These are phyloP conservation scores for Alcedo atthis DNA, from an alignment of 2,797 vertebrate genomes.

Conservation along the genomic window DNA sequence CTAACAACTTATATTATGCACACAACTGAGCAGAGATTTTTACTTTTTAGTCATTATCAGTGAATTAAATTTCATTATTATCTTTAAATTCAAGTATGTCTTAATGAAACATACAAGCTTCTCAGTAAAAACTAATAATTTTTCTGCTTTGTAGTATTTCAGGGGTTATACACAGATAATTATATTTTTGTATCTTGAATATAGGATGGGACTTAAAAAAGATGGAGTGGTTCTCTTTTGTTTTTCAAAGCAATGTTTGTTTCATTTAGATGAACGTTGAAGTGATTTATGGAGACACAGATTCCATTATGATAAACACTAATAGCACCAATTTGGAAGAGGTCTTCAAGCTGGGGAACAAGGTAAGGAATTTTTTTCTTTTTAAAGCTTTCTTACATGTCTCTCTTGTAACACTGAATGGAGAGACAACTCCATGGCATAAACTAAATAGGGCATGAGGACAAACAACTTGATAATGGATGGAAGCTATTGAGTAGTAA, in stretches of 20 bases:
- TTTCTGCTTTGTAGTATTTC: neutral
- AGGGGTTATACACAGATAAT: neutral
- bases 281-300: conserved; percentile 98
- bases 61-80: neutral
- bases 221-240: neutral
- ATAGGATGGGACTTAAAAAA: neutral
- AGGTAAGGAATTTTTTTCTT: conserved; percentile 78
- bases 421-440: neutral
- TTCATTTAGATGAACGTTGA: conserved; percentile 94
- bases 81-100: neutral
- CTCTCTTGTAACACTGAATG: neutral
- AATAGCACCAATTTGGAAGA: conserved; percentile 93
- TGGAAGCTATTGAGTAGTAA: neutral
- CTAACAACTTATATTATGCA: neutral
- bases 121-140: neutral
- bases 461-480: neutral
- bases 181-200: neutral
- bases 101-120: neutral
- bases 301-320: conserved; percentile 99
- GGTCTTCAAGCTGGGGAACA: conserved; percentile 94
- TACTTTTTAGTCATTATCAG: neutral
- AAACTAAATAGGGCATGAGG: neutral
- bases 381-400: neutral
- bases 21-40: neutral
- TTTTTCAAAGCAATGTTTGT: conserved; percentile 31